These are phyloP conservation scores for Rhabdomys pumilio DNA, from an alignment of 2,797 vertebrate species.

Conservation along the genomic window DNA sequence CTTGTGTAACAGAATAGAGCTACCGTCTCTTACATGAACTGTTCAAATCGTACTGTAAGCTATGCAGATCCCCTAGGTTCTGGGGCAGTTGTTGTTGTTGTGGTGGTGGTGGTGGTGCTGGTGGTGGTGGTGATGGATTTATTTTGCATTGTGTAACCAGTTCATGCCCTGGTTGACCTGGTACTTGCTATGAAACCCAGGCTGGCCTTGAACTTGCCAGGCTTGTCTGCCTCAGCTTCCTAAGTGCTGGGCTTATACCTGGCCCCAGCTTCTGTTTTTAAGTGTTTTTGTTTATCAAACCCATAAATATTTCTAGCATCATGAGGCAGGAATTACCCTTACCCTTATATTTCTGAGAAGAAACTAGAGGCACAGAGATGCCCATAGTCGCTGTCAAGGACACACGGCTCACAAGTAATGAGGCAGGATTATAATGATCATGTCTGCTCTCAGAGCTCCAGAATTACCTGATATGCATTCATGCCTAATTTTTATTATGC, in stretches of 20 bases:
- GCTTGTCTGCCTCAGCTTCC: neutral
- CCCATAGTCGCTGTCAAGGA: neutral
- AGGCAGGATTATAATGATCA: neutral
- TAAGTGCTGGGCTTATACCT: neutral
- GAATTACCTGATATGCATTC: neutral
- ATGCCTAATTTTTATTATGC: neutral
- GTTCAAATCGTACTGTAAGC: neutral
- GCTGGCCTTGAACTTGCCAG: neutral
- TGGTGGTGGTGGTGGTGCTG: too few species aligned
- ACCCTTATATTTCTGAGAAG: conserved; percentile 41
- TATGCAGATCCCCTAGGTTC: neutral
- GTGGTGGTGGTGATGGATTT: too few species aligned
- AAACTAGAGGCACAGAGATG: neutral
- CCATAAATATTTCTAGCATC: neutral
- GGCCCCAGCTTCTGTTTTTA: neutral
- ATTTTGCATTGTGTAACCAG: neutral
- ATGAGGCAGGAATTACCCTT: neutral
- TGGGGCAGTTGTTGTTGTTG: neutral
- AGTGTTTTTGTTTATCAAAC: conserved; percentile 12
- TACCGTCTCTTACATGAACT: neutral
- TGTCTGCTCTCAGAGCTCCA: neutral
- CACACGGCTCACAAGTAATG: neutral
- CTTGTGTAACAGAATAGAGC: neutral
- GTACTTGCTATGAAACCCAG: neutral
- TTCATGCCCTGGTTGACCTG: neutral